Evolutionary conservation across 2,113 vertebrate species (phyloP).

Genomic region (Melanerpes aurifrons): DNA sequence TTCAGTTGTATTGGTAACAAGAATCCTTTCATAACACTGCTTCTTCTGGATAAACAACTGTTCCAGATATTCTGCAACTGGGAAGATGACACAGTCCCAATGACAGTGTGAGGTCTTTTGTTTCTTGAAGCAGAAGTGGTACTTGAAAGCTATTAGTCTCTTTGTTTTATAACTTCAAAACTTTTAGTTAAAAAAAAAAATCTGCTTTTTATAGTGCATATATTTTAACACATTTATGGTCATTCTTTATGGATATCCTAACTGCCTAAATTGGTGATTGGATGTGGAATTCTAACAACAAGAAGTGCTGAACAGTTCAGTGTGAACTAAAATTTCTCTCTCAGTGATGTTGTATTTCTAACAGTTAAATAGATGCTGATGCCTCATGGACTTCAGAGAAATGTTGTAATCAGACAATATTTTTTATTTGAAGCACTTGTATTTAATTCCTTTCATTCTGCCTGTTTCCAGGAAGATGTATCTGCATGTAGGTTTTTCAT

Average conservation of each 20-base stretch:
- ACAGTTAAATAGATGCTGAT: not conserved
- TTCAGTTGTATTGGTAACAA: not conserved
- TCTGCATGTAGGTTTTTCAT: not conserved
- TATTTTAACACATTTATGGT: not conserved
- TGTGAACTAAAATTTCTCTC: not conserved
- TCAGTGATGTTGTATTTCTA: not conserved
- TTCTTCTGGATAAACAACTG: not conserved
- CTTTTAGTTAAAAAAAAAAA: not conserved
- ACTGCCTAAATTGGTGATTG: not conserved
- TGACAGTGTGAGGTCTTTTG: not conserved
- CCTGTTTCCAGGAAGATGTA: not conserved
- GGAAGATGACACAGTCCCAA: not conserved
- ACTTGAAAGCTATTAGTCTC: not conserved
- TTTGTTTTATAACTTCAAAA: not conserved
- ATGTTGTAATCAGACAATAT: not conserved
- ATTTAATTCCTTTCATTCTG: not conserved
- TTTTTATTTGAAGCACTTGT: not conserved
- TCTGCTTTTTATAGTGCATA: not conserved
- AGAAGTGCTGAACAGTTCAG: not conserved
- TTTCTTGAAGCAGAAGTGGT: not conserved
- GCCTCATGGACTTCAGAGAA: not conserved
- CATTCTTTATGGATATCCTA: not conserved
- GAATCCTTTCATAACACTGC: not conserved
- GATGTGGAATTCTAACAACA: not conserved
- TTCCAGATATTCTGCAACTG: not conserved